phyloP scores from a whole-genome alignment of 2,113 vertebrate genomes.

The Neodontobutis hainanensis region DNA sequence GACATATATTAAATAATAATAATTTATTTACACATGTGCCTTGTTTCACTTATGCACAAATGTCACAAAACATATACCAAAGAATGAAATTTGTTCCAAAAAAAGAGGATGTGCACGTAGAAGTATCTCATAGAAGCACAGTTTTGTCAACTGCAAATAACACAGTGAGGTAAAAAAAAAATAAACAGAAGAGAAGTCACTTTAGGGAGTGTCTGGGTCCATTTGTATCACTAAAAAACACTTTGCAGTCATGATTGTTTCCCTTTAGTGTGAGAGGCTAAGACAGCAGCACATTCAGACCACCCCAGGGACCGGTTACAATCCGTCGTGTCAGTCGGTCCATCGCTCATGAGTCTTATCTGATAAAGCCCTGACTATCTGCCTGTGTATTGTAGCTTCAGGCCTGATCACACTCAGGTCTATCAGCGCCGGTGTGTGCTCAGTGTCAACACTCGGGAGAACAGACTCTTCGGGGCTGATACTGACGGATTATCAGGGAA shows the following conservation, averaged over 20 bases:
- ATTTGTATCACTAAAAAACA: slow-evolving; percentile 7
- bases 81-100: too few relatives aligned
- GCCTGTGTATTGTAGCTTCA: slow-evolving; percentile 82
- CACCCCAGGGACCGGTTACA: slow-evolving; percentile 85
- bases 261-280: slow-evolving; percentile 14
- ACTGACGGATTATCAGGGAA: slow-evolving; percentile 83
- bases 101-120: too few relatives aligned
- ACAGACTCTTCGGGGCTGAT: slow-evolving; percentile 69
- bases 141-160: neutral
- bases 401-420: slow-evolving; percentile 81
- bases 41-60: too few relatives aligned
- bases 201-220: neutral
- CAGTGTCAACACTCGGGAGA: slow-evolving; percentile 84
- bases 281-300: slow-evolving; percentile 68
- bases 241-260: slow-evolving; percentile 40
- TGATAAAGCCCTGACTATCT: slow-evolving; percentile 88
- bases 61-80: too few relatives aligned
- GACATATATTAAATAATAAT: too few relatives aligned
- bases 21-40: too few relatives aligned
- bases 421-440: slow-evolving; percentile 51
- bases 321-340: slow-evolving; percentile 79
- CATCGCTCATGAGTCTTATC: slow-evolving; percentile 91
- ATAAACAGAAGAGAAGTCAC: neutral
- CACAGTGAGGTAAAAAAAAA: slow-evolving; percentile 1
- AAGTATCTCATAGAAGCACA: neutral